Base-by-base conservation (phyloP, 2,797 vertebrate species). In the Capromys pilorides region DNA sequence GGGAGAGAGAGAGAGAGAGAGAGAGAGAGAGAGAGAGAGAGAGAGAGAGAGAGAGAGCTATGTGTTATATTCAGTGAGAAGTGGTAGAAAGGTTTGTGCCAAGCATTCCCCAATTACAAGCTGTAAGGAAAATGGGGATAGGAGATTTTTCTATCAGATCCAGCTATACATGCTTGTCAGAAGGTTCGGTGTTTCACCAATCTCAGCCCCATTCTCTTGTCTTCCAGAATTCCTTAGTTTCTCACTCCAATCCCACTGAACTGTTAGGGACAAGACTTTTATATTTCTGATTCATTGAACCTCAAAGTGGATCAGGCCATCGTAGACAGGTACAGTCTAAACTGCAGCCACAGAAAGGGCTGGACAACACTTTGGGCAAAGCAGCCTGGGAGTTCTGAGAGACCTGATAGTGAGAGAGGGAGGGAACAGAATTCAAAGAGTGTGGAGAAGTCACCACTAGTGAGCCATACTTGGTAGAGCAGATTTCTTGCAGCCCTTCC, bases 131-230 rank as follows among this genome's bases (percentile, higher is more conserved):
- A 82, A 86, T 71, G 54, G 22, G 90, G 78, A 91, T 41, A 33
- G 88, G 66, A 83, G 14, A 54, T 95, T 94, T 91, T 95, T 93
- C 78, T 84, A 54, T 94, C n/a, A 87, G 51, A 95, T 51, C 39
- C 78, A 80, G 51, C 4, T 16, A 19, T 36, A 86, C 89, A 36
- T 85, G 39, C 14, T 78, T 85, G 36, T 93, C 31, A 83, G 80
- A 95, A 94, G 71, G 87, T 57, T 85, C 51, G n/a, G 11, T 66
- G 26, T 84, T 85, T 54, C 64, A 71, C 64, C 57, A 79, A 26
- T 71, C 26, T 22, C 21, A 66, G 11, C 16, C 41, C 11, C 36
- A n/a, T 88, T 71, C 57, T 87, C 71, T 89, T 22, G 89, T 24
- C 21, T 89, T 69, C 36, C n/a, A 61, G 5, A 22, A 1, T 94